A percentile compares a stretch with the other conserved stretches of the same genome.
These are phyloP conservation scores for Dyspetes luteomarginatus DNA, from an alignment of 2,888 invertebrate genomes.

Conservation along the genomic window DNA sequence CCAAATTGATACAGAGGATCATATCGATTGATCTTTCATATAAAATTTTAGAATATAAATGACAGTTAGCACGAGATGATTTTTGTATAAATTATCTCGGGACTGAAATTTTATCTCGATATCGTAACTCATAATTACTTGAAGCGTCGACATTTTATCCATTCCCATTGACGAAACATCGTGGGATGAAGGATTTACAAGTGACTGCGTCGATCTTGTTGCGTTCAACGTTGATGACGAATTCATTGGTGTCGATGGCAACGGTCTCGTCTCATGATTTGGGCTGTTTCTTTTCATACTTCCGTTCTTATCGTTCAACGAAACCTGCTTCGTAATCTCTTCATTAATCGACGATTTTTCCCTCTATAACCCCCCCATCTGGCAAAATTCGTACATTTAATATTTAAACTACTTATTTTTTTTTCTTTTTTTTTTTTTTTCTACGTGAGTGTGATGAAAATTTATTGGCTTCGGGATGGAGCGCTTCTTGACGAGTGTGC, in stretches of 20 bases:
- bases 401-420: slow-evolving; percentile 3
- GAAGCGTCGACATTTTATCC: slow-evolving; percentile 82
- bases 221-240: slow-evolving; percentile 58
- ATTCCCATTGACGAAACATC: slow-evolving; percentile 72
- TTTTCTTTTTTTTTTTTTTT: not conserved
- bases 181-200: slow-evolving; percentile 63
- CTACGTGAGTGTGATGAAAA: slow-evolving; percentile 6
- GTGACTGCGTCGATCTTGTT: slow-evolving; percentile 73
- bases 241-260: slow-evolving; percentile 74
- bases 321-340: slow-evolving; percentile 71
- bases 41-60: no score
- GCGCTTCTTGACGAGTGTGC: slow-evolving; percentile 12
- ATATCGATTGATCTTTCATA: no score
- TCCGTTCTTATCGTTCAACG: slow-evolving; percentile 77
- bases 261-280: slow-evolving; percentile 74
- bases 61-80: no score
- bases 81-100: not conserved
- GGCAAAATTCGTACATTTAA: slow-evolving; percentile 46
- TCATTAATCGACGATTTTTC: slow-evolving; percentile 75
- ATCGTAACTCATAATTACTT: slow-evolving; percentile 72
- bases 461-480: slow-evolving; percentile 12
- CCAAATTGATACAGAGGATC: no score
- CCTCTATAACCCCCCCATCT: slow-evolving; percentile 25
- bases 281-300: slow-evolving; percentile 75
- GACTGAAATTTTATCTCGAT: not conserved